Conservation (phyloP, 2,113 vertebrate species). For the Hemicordylus capensis region DNA sequence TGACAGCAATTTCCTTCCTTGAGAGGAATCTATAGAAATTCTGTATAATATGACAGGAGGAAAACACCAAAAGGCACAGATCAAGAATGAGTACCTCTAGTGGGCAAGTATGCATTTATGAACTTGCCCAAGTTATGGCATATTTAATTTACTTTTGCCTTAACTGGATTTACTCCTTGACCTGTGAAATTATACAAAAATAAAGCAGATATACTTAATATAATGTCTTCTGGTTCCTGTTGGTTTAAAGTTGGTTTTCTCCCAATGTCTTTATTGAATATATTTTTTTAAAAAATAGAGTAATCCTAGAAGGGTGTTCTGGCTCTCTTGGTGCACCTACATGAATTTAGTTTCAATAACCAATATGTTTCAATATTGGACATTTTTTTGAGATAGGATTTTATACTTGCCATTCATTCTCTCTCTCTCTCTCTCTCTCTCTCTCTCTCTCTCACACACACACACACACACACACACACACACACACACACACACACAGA, state of each 20-base stretch:
- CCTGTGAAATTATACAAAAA: slow-evolving; percentile 1
- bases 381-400: slow-evolving; percentile 14
- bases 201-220: slow-evolving; percentile 53
- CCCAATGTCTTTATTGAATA: not conserved
- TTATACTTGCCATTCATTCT: slow-evolving; percentile 32
- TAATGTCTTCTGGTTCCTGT: slow-evolving; percentile 55
- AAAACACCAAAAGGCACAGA: not conserved
- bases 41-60: not conserved
- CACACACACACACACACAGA: too few relatives aligned
- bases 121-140: not conserved
- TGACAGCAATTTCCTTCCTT: slow-evolving; percentile 50
- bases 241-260: not conserved
- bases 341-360: not conserved
- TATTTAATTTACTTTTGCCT: not conserved
- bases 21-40: slow-evolving; percentile 44
- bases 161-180: not conserved
- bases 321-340: not conserved
- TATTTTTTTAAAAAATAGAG: not conserved
- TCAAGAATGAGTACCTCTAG: not conserved
- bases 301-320: slow-evolving; percentile 21
- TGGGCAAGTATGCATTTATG: not conserved
- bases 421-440: not conserved
- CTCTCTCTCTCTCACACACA: not conserved
- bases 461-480: too few relatives aligned
- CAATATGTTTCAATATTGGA: not conserved